Evolutionary conservation across 2,888 invertebrate genomes (phyloP), one percentile per base, ranked within the genome.

Genomic region (Polydrusus tereticollis): DNA sequence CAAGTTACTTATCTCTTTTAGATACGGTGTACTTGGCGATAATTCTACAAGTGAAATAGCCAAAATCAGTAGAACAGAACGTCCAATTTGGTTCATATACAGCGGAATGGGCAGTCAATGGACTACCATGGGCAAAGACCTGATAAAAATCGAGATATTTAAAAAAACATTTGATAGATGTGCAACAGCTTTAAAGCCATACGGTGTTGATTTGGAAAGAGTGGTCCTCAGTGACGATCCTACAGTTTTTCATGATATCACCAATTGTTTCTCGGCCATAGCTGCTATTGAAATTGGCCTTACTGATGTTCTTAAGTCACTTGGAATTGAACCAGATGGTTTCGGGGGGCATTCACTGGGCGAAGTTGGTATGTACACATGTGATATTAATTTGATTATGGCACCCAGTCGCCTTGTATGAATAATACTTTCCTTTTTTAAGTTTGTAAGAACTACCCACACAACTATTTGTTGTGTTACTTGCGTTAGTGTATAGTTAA

Each of bases 281-380:
- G 88, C 89, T 47, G 88, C 90, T 29, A 77, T 83, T 16, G 81
- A 77, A 87, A 94, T 98, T 70, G 97, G 95, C 21, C 87, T 98
- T 6, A 94, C 96, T 0, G 97, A 98, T 86, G 86, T 95, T 63
- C 87, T 98, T 72, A 88, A 87, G 63, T 87, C 88, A 14, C 83
- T 93, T 23, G 94, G 93, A 74, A 88, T 98, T 33, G 86, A 87
- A 29, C 96, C 97, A 4, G 96, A 97, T 85, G 97, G 97, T 65
- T 94, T 98, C 81, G 89, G 97, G 62, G 98, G 98, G 0, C 98
- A 98, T 86, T 97, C 97, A 57, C 93, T 94, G 6, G 95, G 95
- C 21, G 95, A 96, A 86, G 88, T 94, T 78, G 92, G 92, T 84
- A 72, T 70, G 80, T 76, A 60, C n/a, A n/a, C n/a, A n/a, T n/a